A percentile compares a stretch with the other conserved stretches of the same genome.
Evolutionary conservation across 2,113 vertebrate species (phyloP).

Genomic region (Catagonus wagneri): DNA sequence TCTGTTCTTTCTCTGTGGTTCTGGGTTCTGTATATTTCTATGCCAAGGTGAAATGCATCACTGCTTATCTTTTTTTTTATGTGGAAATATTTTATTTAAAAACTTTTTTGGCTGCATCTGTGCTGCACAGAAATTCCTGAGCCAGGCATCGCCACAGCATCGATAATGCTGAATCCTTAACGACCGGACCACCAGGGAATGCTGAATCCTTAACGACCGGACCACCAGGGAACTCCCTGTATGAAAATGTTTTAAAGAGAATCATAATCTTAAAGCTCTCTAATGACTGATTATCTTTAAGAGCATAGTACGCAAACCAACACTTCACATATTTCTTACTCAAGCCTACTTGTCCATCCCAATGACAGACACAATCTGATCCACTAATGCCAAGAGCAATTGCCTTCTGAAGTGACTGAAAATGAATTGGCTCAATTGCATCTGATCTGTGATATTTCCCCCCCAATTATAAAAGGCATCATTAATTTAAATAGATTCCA

Average conservation of each 20-base stretch:
- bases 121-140: too few species aligned
- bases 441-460: background rate
- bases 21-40: background rate
- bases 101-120: too few species aligned
- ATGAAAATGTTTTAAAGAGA: too few species aligned
- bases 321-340: background rate
- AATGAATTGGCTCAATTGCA: conserved; percentile 26
- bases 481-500: background rate
- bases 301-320: background rate
- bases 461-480: background rate
- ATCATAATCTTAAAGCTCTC: too few species aligned
- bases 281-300: background rate
- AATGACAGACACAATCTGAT: background rate
- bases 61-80: background rate
- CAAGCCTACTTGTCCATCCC: background rate
- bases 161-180: too few species aligned
- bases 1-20: background rate
- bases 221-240: too few species aligned
- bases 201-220: too few species aligned
- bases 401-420: background rate
- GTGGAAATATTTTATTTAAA: too few species aligned
- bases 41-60: background rate
- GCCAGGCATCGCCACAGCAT: too few species aligned
- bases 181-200: too few species aligned
- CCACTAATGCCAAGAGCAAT: background rate